Evolutionary conservation across 2,113 vertebrate species (phyloP).

Genomic region (Odocoileus hemionus): DNA sequence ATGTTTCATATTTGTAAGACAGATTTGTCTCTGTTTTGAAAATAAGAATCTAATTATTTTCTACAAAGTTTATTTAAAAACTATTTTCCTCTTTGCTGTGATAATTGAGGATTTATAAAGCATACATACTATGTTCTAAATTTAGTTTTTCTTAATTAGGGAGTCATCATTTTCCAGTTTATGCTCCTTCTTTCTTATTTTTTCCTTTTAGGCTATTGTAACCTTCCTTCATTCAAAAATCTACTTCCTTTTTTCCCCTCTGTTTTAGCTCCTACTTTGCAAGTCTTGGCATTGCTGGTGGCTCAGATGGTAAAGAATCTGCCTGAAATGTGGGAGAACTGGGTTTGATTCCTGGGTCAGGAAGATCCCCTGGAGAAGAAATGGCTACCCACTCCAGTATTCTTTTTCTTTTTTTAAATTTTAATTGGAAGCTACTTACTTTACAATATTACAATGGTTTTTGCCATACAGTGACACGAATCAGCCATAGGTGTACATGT

Average conservation of each 20-base stretch:
- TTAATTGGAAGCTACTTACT: neutral
- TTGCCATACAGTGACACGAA: neutral
- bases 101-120: neutral
- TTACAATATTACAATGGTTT: neutral
- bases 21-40: neutral
- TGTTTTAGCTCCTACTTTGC: neutral
- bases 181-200: neutral
- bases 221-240: neutral
- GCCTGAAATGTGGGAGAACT: neutral
- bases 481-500: neutral
- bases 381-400: neutral
- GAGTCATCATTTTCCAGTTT: neutral
- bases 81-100: neutral
- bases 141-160: neutral
- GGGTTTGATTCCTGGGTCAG: neutral
- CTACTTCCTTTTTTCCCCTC: neutral
- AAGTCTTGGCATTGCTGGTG: neutral
- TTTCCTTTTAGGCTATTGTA: neutral
- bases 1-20: neutral
- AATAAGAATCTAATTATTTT: conserved; percentile 36
- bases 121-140: neutral
- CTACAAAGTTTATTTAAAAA: neutral
- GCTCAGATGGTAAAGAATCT: neutral
- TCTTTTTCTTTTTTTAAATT: neutral
- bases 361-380: neutral